Evolutionary conservation across 2,888 invertebrate species (phyloP), one percentile per base, ranked within the genome.

Genomic region (Gortyna flavago): DNA sequence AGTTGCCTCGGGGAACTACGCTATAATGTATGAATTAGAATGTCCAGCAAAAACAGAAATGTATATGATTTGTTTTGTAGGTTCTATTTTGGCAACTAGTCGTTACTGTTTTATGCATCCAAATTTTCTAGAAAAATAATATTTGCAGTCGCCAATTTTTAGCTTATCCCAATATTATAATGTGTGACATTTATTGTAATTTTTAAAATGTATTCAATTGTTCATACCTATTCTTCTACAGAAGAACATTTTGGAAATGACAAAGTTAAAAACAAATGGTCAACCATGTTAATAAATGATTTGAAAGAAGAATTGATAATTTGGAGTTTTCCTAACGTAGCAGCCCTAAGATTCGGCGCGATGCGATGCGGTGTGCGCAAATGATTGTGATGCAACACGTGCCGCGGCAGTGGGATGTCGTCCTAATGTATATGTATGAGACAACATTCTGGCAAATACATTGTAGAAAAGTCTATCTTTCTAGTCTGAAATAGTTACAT

Each of bases 371-470:
- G 76, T 77, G 77, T 79, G 69, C 72, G 75, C 78, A 70, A 81
- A 83, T 69, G 77, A 79, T 73, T 59, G 85, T 90, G 90, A 89
- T 83, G 89, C 83, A 90, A 90, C 85, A 62, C 74, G 67, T 64
- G 86, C 79, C 69, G 75, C 79, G 72, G 70, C 83, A 70, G 74
- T 80, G 84, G 51, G 67, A 72, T 77, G 72, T 62, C 77, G 69
- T 74, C 81, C 76, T 74, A 69, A 80, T 65, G 67, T 74, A 32
- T 74, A 66, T 75, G 78, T 82, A 75, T 75, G 64, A 64, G 59
- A 66, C 65, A 38, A 64, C 16, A 54, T 41, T 81, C 44, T 57
- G 48, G 25, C 57, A 18, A 72, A 66, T 62, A 62, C 16, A 51
- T 32, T 66, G 9, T 51, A 54, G 35, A 54, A 62, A 54, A 51